Conservation (phyloP, 2,113 vertebrate genomes). For the Strix aluco region DNA sequence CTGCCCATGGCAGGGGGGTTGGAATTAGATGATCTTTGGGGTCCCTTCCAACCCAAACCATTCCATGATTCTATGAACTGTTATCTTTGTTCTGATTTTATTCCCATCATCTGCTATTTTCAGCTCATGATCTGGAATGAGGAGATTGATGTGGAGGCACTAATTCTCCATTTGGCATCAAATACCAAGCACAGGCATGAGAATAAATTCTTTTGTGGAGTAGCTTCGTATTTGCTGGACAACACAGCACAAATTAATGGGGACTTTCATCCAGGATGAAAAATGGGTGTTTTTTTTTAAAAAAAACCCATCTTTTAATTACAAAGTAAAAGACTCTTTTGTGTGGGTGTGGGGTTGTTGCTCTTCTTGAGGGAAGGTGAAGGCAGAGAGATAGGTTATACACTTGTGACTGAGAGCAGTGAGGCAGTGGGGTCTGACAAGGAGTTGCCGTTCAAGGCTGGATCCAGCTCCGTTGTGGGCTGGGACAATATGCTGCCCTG, state of each 20-base stretch:
- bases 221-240: background rate
- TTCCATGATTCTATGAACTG: background rate
- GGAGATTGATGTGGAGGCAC: background rate
- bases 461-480: fast-evolving
- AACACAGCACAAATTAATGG: background rate
- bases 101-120: background rate
- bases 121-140: background rate
- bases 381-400: background rate
- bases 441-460: background rate
- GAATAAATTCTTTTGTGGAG: background rate
- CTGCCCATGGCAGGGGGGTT: too few species aligned
- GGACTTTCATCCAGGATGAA: background rate
- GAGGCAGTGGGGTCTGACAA: background rate
- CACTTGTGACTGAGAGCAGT: background rate
- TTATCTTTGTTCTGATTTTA: background rate
- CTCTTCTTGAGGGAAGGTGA: background rate
- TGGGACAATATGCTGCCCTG: background rate
- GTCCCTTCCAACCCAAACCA: too few species aligned
- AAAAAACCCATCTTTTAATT: background rate
- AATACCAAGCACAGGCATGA: background rate
- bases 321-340: background rate
- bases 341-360: background rate
- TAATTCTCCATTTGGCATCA: background rate
- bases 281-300: background rate
- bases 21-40: too few species aligned